phyloP scores from a whole-genome alignment of 2,888 invertebrate genomes.

The Celastrina argiolus region DNA sequence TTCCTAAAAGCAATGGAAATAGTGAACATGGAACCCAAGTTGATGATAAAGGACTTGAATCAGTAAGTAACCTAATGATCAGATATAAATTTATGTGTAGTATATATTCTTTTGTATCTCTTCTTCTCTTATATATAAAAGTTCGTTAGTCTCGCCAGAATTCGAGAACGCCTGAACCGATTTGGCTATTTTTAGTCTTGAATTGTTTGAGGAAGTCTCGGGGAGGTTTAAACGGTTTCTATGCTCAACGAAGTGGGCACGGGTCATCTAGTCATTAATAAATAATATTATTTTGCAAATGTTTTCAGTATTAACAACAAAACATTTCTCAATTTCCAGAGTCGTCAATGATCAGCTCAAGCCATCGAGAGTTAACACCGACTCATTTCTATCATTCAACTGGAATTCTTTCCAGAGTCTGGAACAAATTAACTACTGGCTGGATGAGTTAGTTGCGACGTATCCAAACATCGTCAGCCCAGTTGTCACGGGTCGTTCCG shows the following conservation, averaged over 20 bases:
- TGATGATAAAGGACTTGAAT: constrained; percentile 53
- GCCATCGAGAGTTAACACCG: constrained; percentile 25
- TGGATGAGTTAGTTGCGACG: constrained; percentile 66
- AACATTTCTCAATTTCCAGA: constrained; percentile 59
- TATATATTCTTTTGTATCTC: no score
- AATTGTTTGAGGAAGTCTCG: no score
- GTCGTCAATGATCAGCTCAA: constrained; percentile 69
- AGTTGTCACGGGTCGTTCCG: constrained; percentile 76
- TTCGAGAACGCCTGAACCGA: no score
- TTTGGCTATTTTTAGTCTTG: no score
- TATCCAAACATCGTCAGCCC: constrained; percentile 71
- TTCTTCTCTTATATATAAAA: no score
- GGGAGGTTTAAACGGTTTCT: no score
- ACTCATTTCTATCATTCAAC: constrained; percentile 44
- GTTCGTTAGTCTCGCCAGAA: no score
- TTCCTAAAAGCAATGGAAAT: constrained; percentile 40
- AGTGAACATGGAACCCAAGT: constrained; percentile 39
- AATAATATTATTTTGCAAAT: no score
- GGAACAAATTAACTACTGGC: constrained; percentile 78
- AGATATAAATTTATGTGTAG: no score
- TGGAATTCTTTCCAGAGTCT: constrained; percentile 81
- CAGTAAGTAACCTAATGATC: constrained; percentile 52
- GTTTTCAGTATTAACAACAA: no score
- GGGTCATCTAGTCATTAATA: no score
- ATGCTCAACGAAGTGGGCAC: no score